Evolutionary conservation across 1,140 invertebrate species (phyloP), one percentile per base, ranked within the genome.

Genomic region (Magallana ariakensis): DNA sequence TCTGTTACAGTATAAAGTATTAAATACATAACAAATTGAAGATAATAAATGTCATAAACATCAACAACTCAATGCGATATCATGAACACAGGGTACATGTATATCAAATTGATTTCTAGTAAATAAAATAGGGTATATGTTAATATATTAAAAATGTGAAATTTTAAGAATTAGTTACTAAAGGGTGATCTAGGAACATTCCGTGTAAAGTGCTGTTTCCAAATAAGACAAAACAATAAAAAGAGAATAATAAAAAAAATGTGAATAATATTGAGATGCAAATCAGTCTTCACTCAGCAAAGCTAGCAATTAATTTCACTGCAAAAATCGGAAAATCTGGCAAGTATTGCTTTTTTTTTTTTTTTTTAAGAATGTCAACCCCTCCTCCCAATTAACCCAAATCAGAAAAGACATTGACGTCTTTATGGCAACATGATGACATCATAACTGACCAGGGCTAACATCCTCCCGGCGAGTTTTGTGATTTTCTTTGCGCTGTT

Each of bases 401-500:
- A 75, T 60, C 15, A n/a, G n/a, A 26, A 70, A 75, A 75, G 66
- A 75, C 26, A 75, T 13, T 75, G 66, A 8, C 9, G 22, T 75
- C 66, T 26, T 19, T 26, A 75, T 33, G 22, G 66, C 22, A 26
- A 13, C 58, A 13, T 75, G 66, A 75, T 22, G 22, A 75, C 66
- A 75, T 9, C 66, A 26, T 19, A 75, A 75, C 66, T 75, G 66
- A 75, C 66, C 66, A 75, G 66, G 66, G 11, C 66, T 84, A 33
- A 60, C 66, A 75, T 84, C 58, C 62, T 89, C 88, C 81, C 84
- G 87, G 70, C 89, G 81, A n/a, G 87, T 84, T 86, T 92, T 93
- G 84, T 91, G 89, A 86, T 92, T 84, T 88, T 93, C 92, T 90
- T 92, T 88, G 87, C 95, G 82, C 86, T 92, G 90, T 93, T 98